Base-by-base conservation (phyloP, 2,797 vertebrate genomes). In the Alca torda region DNA sequence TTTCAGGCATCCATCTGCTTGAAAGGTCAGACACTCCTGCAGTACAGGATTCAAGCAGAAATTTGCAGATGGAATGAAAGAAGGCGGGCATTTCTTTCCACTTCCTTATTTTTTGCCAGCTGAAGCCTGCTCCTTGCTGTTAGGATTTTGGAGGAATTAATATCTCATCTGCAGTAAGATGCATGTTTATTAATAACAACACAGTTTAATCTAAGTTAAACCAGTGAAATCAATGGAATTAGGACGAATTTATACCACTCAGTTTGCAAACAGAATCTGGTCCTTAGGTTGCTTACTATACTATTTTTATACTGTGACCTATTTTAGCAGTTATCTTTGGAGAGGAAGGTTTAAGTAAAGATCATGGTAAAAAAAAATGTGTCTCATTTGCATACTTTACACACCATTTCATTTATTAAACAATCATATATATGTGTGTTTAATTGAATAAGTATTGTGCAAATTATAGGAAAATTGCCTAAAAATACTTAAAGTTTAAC, bases 301-400 rank as follows among this genome's bases (percentile, higher is more conserved):
- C 82, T 96, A 95, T 97, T 95, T 97, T 97, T 96, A 90, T 56
- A 59, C 82, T 80, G n/a, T 97, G 95, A 96, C 95, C 95, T 95
- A 96, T 93, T 97, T 97, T 59, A 81, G 82, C n/a, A 92, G 79
- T 93, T 93, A 89, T 90, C 67, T 97, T 94, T 80, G 68, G 72
- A 92, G 54, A 82, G 24, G n/a, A 93, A 89, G 50, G 23, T 60
- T 93, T 95, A 90, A 83, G 64, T 89, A 84, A 87, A 95, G 76
- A 95, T 50, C 43, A 50, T 4, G 14, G 45, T 61, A n/a, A 73
- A 84, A 90, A 37, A 94, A 72, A 65, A 19, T 37, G 14, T 59
- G 41, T 65, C 61, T 90, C 30, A 77, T 92, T 95, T 93, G 56
- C 84, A 93, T 91, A 74, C 25, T 82, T 91, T 35, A 84, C n/a